Base-by-base conservation (phyloP, 2,113 vertebrate genomes). In the Chaetops frenatus region DNA sequence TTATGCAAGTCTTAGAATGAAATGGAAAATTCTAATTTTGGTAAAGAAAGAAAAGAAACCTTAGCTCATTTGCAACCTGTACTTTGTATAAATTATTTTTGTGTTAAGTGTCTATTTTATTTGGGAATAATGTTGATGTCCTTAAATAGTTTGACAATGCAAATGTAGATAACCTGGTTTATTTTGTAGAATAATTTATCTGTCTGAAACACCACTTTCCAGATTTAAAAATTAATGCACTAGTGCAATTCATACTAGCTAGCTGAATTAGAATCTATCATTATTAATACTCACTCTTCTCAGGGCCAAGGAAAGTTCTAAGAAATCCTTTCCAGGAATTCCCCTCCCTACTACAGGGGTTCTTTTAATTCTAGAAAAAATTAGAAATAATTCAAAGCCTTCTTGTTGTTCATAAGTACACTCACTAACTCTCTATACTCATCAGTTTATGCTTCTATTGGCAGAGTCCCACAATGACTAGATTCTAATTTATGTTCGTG, bases 331-430 rank as follows among this genome's bases (percentile, higher is more conserved):
- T 24, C 56, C 24, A 38, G 8, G 22, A 48, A 50, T 84, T 35
- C 9, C 3, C 18, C 29, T 7, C 2, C 5, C 11, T 24, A 3
- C 10, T 42, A 12, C 5, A 33, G 57, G 3, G 1, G 16, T 27
- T 86, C 8, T 21, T 74, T 95, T 74, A 71, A 66, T 44, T 79
- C 2, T 20, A 54, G 29, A 23, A 54, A 40, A 48, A 73, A 25
- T 9, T 18, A 50, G 13, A 60, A 87, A 50, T 18, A 16, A 77
- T 48, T 60, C 57, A 80, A 72, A 76, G 13, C 2, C 17, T 31
- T 48, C 28, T 72, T 54, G 40, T 12, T 66, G 6, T 64, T 79
- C 8, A 2, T 53, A n/a, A 38, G 17, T 60, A 58, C 47, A 38
- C 20, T 57, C 15, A 61, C 7, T 72, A 57, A 12, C 15, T 84